phyloP scores from a whole-genome alignment of 2,113 vertebrate genomes.

The Brachyhypopomus gauderio region DNA sequence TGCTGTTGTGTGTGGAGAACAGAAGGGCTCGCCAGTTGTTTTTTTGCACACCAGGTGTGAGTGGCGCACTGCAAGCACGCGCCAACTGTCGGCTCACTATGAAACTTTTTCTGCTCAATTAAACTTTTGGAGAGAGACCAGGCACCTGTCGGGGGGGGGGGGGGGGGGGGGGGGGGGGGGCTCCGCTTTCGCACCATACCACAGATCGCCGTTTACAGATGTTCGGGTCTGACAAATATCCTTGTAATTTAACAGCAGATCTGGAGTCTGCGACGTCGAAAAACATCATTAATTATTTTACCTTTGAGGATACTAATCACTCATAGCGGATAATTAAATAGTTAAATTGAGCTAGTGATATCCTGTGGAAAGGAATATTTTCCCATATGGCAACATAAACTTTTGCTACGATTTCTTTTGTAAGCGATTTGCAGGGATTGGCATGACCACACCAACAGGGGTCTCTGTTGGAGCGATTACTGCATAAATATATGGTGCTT shows the following conservation, averaged over 20 bases:
- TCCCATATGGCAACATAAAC: slow-evolving; percentile 17
- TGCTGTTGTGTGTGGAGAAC: slow-evolving; percentile 47
- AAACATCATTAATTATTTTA: slow-evolving; percentile 23
- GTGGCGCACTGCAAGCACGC: slow-evolving; percentile 33
- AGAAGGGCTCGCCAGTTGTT: slow-evolving; percentile 66
- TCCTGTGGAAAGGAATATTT: not conserved
- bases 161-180: too few species aligned
- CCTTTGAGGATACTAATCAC: slow-evolving; percentile 30
- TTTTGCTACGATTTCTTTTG: not conserved
- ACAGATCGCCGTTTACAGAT: slow-evolving; percentile 39
- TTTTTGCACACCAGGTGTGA: slow-evolving; percentile 63
- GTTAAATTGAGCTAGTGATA: slow-evolving; percentile 7
- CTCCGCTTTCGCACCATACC: slow-evolving; percentile 34
- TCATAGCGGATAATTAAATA: slow-evolving; percentile 38
- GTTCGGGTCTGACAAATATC: slow-evolving; percentile 21
- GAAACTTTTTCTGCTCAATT: slow-evolving; percentile 59
- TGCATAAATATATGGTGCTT: not conserved
- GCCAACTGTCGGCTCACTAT: slow-evolving; percentile 64
- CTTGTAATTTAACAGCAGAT: slow-evolving; percentile 67
- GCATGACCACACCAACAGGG: slow-evolving; percentile 36
- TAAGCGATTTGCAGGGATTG: not conserved
- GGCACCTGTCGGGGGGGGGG: too few species aligned
- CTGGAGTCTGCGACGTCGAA: slow-evolving; percentile 55
- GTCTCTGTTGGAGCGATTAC: slow-evolving; percentile 38
- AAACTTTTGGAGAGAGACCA: slow-evolving; percentile 39